phyloP scores from a whole-genome alignment of 2,113 vertebrate species.

The Spea multiplicata region DNA sequence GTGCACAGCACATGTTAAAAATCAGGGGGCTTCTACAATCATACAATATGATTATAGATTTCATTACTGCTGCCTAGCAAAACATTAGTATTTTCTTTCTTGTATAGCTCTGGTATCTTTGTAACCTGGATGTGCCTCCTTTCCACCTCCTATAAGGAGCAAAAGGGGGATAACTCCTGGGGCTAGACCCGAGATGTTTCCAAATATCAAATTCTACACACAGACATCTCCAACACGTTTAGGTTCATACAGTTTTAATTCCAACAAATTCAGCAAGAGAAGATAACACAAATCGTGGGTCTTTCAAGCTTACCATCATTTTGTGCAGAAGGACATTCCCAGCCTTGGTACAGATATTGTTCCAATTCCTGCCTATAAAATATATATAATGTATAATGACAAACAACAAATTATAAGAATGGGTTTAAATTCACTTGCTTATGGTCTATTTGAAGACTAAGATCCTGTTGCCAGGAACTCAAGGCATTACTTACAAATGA shows the following conservation, averaged over 20 bases:
- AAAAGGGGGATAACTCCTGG: too few relatives aligned
- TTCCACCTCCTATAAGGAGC: conserved; percentile 13
- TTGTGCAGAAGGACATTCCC: conserved; percentile 54
- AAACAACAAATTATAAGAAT: not conserved
- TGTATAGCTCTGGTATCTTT: not conserved
- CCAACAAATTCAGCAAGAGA: too few relatives aligned
- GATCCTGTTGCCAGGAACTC: too few relatives aligned
- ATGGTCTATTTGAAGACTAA: too few relatives aligned
- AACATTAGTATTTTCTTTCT: conserved; percentile 35
- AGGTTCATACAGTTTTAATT: too few relatives aligned
- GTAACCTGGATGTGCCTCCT: not conserved
- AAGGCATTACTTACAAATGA: too few relatives aligned
- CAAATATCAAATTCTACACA: too few relatives aligned
- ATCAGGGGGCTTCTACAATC: conserved; percentile 22
- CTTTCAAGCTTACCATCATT: conserved; percentile 47
- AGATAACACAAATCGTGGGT: not conserved
- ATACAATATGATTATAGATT: conserved; percentile 17
- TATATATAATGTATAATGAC: conserved; percentile 42
- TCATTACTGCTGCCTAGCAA: conserved; percentile 26
- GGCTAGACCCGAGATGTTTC: too few relatives aligned
- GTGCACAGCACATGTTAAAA: not conserved
- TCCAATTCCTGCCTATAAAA: conserved; percentile 57
- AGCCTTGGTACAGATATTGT: conserved; percentile 57
- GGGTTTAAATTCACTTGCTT: too few relatives aligned
- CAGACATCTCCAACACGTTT: too few relatives aligned